Percentiles rank a stretch among this genome's conserved stretches.
Conservation (phyloP, 2,888 invertebrate species). For the Polymixis flavicincta region DNA sequence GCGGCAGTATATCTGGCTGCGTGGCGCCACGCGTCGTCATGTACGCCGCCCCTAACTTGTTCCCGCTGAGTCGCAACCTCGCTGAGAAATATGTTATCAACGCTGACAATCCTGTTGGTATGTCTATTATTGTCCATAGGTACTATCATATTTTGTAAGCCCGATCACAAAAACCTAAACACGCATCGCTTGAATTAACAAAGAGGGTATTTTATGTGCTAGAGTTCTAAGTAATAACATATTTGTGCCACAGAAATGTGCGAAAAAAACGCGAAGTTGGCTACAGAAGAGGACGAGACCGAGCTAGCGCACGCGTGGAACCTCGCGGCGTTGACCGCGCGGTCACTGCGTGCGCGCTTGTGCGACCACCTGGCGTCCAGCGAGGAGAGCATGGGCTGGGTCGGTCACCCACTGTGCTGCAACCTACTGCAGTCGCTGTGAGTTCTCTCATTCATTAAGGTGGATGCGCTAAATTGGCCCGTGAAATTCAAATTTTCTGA, state of each 20-base stretch:
- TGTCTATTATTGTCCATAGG: no score
- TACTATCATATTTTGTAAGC: no score
- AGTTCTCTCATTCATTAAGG: background rate
- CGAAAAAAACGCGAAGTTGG: conserved; percentile 94
- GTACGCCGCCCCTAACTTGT: conserved; percentile 94
- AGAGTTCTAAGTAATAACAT: no score
- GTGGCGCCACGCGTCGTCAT: conserved; percentile 92
- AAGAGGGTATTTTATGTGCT: no score
- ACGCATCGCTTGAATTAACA: no score
- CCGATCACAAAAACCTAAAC: no score
- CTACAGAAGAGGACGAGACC: conserved; percentile 93
- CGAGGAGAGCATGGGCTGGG: conserved; percentile 94
- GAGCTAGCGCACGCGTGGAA: conserved; percentile 97
- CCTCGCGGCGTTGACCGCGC: conserved; percentile 93
- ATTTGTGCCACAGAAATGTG: conserved; percentile 92
- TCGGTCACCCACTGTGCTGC: conserved; percentile 96
- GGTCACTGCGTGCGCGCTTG: conserved; percentile 82
- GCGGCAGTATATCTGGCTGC: conserved; percentile 86
- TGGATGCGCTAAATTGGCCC: no score
- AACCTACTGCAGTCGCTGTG: conserved; percentile 94
- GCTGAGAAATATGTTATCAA: conserved; percentile 95
- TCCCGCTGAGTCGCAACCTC: conserved; percentile 94
- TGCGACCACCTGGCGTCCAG: conserved; percentile 84
- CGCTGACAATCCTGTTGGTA: conserved; percentile 86
- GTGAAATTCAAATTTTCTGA: no score